These are phyloP conservation scores for Spilarctia lutea DNA, from an alignment of 2,888 invertebrate genomes.

Conservation along the genomic window DNA sequence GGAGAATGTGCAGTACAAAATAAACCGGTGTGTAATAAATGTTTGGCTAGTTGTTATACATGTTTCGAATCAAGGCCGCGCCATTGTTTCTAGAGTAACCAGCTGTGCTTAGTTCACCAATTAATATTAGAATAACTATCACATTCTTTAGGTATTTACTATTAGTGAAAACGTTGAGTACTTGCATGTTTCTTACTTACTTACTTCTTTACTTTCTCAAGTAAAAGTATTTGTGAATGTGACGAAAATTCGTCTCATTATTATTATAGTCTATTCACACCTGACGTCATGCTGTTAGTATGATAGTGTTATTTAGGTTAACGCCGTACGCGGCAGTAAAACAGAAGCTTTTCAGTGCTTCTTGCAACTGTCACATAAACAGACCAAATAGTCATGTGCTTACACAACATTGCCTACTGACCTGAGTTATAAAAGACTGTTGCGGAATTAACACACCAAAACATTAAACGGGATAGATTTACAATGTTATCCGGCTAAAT, in stretches of 20 bases:
- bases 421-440: slow-evolving; percentile 42
- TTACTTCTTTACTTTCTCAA: not conserved
- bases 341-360: slow-evolving; percentile 32
- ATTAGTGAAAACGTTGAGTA: not conserved
- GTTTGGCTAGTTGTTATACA: slow-evolving; percentile 47
- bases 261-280: slow-evolving; percentile 3
- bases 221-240: slow-evolving; percentile 7
- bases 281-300: slow-evolving; percentile 18
- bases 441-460: slow-evolving; percentile 37
- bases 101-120: slow-evolving; percentile 31
- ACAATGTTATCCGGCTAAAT: slow-evolving; percentile 37
- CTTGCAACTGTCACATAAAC: slow-evolving; percentile 45
- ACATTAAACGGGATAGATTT: slow-evolving; percentile 37
- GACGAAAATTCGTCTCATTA: not conserved
- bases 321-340: slow-evolving; percentile 29
- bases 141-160: not conserved
- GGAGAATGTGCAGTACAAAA: slow-evolving; percentile 43
- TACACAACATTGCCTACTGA: slow-evolving; percentile 53
- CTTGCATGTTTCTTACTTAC: not conserved
- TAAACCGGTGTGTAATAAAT: slow-evolving; percentile 36
- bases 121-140: slow-evolving; percentile 16
- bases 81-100: slow-evolving; percentile 42
- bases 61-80: slow-evolving; percentile 50
- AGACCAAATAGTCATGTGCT: slow-evolving; percentile 40
- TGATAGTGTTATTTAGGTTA: slow-evolving; percentile 37